Evolutionary conservation across 2,113 vertebrate species (phyloP).

Genomic region (Gymnobelideus leadbeateri): DNA sequence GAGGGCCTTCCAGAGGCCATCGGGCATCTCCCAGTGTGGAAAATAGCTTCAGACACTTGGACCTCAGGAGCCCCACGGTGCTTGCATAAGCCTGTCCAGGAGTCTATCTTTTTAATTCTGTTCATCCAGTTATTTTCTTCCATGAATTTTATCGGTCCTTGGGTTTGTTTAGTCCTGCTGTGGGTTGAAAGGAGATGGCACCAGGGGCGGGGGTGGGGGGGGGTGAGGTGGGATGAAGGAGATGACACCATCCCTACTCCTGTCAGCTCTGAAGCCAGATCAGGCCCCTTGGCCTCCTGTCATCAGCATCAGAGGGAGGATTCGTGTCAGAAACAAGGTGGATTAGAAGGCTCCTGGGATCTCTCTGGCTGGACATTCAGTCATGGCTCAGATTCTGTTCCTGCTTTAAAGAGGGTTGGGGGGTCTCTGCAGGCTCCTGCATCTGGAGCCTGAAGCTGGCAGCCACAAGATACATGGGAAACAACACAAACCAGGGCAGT

Average conservation of each 20-base stretch:
- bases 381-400: background rate
- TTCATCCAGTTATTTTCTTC: background rate
- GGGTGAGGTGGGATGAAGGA: background rate
- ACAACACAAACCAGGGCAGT: background rate
- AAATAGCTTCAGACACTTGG: background rate
- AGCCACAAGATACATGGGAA: background rate
- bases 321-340: background rate
- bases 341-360: background rate
- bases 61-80: background rate
- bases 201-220: too few relatives aligned
- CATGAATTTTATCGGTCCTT: background rate
- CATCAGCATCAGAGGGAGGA: background rate
- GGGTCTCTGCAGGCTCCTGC: background rate
- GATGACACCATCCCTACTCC: background rate
- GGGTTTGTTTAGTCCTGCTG: background rate
- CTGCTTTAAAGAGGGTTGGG: background rate
- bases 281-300: background rate
- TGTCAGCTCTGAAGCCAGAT: background rate
- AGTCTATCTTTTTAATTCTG: background rate
- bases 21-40: background rate
- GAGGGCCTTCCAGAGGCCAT: background rate
- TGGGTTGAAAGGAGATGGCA: background rate
- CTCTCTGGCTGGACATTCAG: background rate
- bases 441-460: background rate
- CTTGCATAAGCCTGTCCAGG: background rate